Conservation (phyloP, 92 coral and sea anemone genomes). For the Plumapathes pennacea region DNA sequence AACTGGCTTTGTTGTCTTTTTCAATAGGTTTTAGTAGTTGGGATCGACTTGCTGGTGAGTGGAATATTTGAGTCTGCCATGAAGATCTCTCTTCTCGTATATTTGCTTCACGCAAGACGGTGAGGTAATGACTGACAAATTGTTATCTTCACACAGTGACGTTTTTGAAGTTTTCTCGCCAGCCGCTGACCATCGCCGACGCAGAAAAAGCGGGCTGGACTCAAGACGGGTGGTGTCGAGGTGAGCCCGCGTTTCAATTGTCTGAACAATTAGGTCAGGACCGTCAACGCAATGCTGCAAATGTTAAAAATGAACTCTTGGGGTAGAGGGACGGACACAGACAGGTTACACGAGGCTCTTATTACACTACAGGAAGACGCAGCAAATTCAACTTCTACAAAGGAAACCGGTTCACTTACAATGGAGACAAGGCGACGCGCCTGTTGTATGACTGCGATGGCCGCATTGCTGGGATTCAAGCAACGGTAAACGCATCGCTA, state of each 20-base stretch:
- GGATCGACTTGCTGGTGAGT: too few species aligned
- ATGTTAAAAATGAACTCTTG: too few species aligned
- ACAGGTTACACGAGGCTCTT: too few species aligned
- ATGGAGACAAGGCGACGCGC: constrained; percentile 62
- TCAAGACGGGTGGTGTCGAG: constrained; percentile 56
- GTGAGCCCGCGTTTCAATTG: constrained; percentile 5
- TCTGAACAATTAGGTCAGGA: too few species aligned
- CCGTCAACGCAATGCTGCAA: background rate
- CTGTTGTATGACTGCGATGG: constrained; percentile 78
- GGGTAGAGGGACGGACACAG: too few species aligned
- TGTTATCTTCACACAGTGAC: too few species aligned
- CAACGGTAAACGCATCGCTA: constrained; percentile 88
- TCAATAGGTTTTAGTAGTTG: too few species aligned
- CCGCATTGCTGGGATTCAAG: constrained; percentile 73
- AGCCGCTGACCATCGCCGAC: constrained; percentile 45
- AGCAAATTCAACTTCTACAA: constrained; percentile 46
- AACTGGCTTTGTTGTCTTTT: too few species aligned
- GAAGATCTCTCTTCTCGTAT: too few species aligned
- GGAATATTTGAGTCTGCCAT: too few species aligned
- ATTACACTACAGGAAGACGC: constrained; percentile 5
- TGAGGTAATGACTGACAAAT: too few species aligned
- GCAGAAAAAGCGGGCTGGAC: constrained; percentile 64
- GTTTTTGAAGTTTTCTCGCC: constrained; percentile 32
- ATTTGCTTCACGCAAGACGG: too few species aligned
- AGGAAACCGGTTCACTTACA: constrained; percentile 63